phyloP scores from a whole-genome alignment of 1,140 invertebrate genomes.

The Anoplolepis gracilipes region DNA sequence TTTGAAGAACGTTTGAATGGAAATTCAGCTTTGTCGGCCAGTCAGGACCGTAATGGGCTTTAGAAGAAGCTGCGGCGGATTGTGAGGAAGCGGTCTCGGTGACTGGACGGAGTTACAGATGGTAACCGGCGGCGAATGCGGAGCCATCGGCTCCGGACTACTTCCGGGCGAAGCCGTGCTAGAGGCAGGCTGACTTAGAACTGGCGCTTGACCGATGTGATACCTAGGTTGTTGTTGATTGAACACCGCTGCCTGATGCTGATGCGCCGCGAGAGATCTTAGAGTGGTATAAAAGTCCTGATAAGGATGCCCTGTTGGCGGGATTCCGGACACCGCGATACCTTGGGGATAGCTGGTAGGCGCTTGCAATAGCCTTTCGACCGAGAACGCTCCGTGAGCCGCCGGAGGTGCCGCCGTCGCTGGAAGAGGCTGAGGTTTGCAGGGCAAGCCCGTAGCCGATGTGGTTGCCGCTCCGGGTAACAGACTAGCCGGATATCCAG shows the following conservation, averaged over 20 bases:
- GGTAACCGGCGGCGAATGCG: conserved; percentile 76
- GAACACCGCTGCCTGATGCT: conserved; percentile 79
- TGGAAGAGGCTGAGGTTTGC: conserved; percentile 85
- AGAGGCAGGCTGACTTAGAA: conserved; percentile 79
- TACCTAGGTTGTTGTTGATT: conserved; percentile 81
- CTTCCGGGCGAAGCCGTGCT: conserved; percentile 85
- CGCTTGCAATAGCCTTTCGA: conserved; percentile 83
- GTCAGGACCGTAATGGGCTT: conserved; percentile 84
- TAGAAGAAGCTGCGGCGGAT: conserved; percentile 78
- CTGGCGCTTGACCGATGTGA: conserved; percentile 75
- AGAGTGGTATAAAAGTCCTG: conserved; percentile 86
- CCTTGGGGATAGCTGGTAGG: conserved; percentile 73
- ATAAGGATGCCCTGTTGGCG: conserved; percentile 76
- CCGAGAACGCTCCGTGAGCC: conserved; percentile 83
- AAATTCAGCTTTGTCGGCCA: conserved; percentile 82
- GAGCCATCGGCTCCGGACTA: conserved; percentile 85
- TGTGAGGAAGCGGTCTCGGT: conserved; percentile 68
- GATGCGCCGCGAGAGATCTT: conserved; percentile 82
- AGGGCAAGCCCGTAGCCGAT: conserved; percentile 85
- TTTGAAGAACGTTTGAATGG: neutral
- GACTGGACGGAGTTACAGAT: conserved; percentile 79
- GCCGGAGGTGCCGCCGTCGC: conserved; percentile 82
- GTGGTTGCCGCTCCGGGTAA: conserved; percentile 86
- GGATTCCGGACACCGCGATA: conserved; percentile 67
- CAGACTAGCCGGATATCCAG: conserved; percentile 85